phyloP scores from a whole-genome alignment of 2,797 vertebrate species.

The Sebastes matsubarae region DNA sequence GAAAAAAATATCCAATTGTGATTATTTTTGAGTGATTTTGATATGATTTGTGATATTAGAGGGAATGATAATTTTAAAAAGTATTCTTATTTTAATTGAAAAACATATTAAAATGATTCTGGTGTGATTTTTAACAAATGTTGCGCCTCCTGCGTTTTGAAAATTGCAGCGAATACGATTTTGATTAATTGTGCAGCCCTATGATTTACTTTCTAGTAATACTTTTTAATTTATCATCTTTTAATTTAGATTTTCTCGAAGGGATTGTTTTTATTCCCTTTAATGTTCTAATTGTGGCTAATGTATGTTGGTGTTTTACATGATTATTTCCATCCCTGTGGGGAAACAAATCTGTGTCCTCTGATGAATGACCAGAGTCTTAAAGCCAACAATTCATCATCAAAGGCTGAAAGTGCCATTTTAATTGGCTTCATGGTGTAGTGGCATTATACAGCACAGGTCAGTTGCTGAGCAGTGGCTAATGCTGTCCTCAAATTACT shows the following conservation, averaged over 20 bases:
- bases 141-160: too few species aligned
- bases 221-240: background rate
- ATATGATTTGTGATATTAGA: too few species aligned
- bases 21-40: too few species aligned
- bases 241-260: background rate
- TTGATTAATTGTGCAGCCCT: too few species aligned
- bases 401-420: slow-evolving; percentile 50
- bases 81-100: too few species aligned
- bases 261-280: slow-evolving; percentile 3
- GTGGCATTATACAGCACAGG: slow-evolving; percentile 50
- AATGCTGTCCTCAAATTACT: slow-evolving; percentile 72
- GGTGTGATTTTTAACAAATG: too few species aligned
- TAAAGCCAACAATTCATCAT: slow-evolving; percentile 41
- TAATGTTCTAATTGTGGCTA: background rate
- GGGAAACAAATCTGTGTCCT: background rate
- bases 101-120: too few species aligned
- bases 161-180: too few species aligned
- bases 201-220: background rate
- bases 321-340: slow-evolving; percentile 15
- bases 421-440: slow-evolving; percentile 63
- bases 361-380: slow-evolving; percentile 19
- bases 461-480: slow-evolving; percentile 66
- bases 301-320: slow-evolving; percentile 5
- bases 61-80: too few species aligned
- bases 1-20: too few species aligned